These are phyloP conservation scores for Eilema sororculum DNA, from an alignment of 2,888 invertebrate genomes.

Conservation along the genomic window DNA sequence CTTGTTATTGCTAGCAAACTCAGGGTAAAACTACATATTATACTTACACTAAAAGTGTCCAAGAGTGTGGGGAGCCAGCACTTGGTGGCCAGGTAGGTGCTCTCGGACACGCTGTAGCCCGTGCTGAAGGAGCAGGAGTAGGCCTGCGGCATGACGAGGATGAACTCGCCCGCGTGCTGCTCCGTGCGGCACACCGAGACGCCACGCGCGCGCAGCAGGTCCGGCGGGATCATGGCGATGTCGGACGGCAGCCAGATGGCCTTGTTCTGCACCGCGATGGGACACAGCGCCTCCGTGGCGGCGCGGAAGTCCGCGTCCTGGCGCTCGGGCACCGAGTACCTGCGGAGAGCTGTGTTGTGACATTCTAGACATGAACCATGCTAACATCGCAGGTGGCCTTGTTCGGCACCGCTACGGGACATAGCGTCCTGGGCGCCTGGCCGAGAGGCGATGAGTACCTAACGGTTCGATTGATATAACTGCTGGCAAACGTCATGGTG, in stretches of 20 bases:
- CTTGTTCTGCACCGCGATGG: slow-evolving; percentile 93
- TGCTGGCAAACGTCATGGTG: too few relatives aligned
- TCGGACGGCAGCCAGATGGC: slow-evolving; percentile 96
- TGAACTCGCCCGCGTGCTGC: slow-evolving; percentile 95
- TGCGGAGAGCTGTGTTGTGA: slow-evolving; percentile 42
- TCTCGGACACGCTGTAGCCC: slow-evolving; percentile 96
- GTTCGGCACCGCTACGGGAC: neutral
- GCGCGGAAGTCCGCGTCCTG: slow-evolving; percentile 91
- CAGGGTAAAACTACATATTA: neutral
- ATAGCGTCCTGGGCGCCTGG: too few relatives aligned
- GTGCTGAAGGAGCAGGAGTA: slow-evolving; percentile 96
- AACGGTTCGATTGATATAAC: too few relatives aligned
- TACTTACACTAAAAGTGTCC: slow-evolving; percentile 89
- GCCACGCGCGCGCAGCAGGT: slow-evolving; percentile 90
- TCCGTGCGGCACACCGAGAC: slow-evolving; percentile 93
- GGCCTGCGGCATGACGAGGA: slow-evolving; percentile 94
- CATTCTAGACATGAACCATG: too few relatives aligned
- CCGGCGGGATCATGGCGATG: slow-evolving; percentile 96
- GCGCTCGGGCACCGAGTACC: slow-evolving; percentile 93
- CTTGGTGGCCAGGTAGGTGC: slow-evolving; percentile 95
- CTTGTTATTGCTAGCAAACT: too few relatives aligned
- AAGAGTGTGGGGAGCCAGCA: slow-evolving; percentile 92
- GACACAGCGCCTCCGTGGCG: slow-evolving; percentile 92
- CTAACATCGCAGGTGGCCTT: too few relatives aligned
- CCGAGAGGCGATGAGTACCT: too few relatives aligned